These are phyloP conservation scores for Oreochromis spilurus DNA, from an alignment of 2,113 vertebrate genomes.

Conservation along the genomic window DNA sequence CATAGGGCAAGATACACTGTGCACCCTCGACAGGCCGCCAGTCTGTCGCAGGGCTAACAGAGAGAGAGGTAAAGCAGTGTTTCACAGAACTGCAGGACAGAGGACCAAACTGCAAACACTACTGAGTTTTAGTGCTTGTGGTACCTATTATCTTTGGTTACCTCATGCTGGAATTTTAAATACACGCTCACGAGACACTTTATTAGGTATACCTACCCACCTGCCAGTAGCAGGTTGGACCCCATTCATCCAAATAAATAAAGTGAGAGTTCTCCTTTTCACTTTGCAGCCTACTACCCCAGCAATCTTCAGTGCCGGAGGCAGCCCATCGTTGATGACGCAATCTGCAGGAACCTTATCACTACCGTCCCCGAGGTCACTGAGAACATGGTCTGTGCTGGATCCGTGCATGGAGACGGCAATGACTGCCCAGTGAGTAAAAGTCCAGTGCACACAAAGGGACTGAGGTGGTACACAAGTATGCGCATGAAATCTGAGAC, in stretches of 20 bases:
- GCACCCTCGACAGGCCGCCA: neutral
- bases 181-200: neutral
- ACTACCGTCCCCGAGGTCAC: constrained; percentile 47
- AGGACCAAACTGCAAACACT: neutral
- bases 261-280: neutral
- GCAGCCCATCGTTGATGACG: constrained; percentile 73
- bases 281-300: constrained; percentile 61
- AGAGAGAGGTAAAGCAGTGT: neutral
- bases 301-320: constrained; percentile 77
- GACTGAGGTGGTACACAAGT: neutral
- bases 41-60: neutral
- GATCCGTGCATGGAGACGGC: constrained; percentile 78
- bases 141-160: neutral
- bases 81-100: neutral
- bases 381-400: constrained; percentile 78
- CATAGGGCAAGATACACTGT: neutral
- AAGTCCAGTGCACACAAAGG: neutral
- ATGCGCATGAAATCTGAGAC: neutral
- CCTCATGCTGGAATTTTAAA: neutral
- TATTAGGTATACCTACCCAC: neutral
- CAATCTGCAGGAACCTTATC: constrained; percentile 39
- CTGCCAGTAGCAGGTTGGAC: neutral
- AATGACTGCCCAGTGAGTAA: constrained; percentile 62
- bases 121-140: neutral
- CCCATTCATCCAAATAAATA: neutral